Evolutionary conservation across 2,113 vertebrate species (phyloP).

Genomic region (Plecotus auritus): DNA sequence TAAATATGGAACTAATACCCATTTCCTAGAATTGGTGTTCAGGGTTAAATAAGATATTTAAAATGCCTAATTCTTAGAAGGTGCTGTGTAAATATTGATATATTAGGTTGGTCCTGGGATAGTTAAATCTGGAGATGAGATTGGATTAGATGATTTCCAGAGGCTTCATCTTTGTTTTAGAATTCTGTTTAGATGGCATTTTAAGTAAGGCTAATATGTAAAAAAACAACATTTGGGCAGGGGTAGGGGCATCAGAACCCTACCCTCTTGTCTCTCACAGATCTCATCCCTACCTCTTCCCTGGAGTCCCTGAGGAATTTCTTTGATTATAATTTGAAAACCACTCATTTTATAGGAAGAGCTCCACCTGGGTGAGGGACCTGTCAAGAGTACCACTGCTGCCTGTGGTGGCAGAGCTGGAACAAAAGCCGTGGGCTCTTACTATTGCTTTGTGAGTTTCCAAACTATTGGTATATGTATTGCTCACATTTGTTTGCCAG

Average conservation of each 20-base stretch:
- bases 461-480: background rate
- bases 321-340: slow-evolving; percentile 3
- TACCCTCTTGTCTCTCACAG: background rate
- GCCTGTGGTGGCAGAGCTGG: background rate
- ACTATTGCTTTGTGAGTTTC: background rate
- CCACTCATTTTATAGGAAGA: background rate
- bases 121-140: background rate
- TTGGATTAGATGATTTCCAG: background rate
- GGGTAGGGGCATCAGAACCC: background rate
- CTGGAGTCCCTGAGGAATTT: background rate
- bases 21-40: background rate
- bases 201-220: background rate
- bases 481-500: background rate
- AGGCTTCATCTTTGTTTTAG: background rate
- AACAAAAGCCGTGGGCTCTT: background rate
- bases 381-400: background rate
- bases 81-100: background rate
- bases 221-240: background rate
- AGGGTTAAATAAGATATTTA: background rate
- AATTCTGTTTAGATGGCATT: background rate
- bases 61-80: background rate
- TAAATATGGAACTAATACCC: background rate
- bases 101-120: background rate
- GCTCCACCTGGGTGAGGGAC: background rate
- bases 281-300: background rate